Evolutionary conservation across 1,140 invertebrate species (phyloP).

Genomic region (Pachyrhynchus sulphureomaculatus): DNA sequence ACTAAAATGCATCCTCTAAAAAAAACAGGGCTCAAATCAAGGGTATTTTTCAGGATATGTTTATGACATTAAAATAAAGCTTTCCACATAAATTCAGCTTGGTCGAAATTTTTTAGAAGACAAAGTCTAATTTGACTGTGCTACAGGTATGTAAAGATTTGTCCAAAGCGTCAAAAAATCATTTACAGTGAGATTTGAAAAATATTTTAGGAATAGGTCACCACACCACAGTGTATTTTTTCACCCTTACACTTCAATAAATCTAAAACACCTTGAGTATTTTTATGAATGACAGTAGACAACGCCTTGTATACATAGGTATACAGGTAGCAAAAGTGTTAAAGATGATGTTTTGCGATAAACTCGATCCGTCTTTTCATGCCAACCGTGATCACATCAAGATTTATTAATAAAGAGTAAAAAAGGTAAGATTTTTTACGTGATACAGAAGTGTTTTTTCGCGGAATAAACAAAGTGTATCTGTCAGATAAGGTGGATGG

Average conservation of each 20-base stretch:
- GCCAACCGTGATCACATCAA: slow-evolving; percentile 10
- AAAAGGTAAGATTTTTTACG: not conserved
- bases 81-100: too few relatives aligned
- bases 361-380: not conserved
- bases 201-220: too few relatives aligned
- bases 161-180: too few relatives aligned
- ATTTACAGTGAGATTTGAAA: too few relatives aligned
- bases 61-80: too few relatives aligned
- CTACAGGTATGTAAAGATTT: too few relatives aligned
- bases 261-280: slow-evolving; percentile 2
- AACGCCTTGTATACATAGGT: slow-evolving; percentile 13
- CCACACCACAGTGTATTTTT: not conserved
- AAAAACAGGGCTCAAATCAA: too few relatives aligned
- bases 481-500: not conserved
- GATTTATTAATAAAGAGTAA: slow-evolving; percentile 13
- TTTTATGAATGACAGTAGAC: slow-evolving; percentile 3
- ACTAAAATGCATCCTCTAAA: too few relatives aligned
- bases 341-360: slow-evolving; percentile 21
- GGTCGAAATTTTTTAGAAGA: too few relatives aligned
- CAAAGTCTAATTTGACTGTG: too few relatives aligned
- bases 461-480: not conserved
- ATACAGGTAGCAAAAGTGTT: slow-evolving; percentile 31
- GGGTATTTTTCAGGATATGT: too few relatives aligned
- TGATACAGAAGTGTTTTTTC: not conserved
- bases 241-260: slow-evolving; percentile 4